phyloP scores from a whole-genome alignment of 2,113 vertebrate species.

The Lepus europaeus region DNA sequence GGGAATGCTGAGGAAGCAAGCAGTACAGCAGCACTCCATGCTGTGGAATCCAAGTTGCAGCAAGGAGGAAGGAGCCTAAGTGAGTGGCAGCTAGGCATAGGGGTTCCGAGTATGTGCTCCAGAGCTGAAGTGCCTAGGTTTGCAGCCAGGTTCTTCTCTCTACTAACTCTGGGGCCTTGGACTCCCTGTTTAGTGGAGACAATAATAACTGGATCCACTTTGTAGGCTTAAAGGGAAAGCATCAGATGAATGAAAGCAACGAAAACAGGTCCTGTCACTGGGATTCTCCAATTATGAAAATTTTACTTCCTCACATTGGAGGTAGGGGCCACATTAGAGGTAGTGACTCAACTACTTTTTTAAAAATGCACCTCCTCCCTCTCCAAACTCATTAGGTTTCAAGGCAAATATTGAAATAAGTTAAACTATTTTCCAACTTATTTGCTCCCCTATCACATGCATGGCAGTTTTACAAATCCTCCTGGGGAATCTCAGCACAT shows the following conservation, averaged over 20 bases:
- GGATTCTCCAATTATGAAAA: background rate
- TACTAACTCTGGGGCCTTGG: background rate
- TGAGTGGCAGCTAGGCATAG: background rate
- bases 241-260: background rate
- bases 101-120: background rate
- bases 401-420: slow-evolving; percentile 55
- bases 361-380: background rate
- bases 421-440: slow-evolving; percentile 17
- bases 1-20: background rate
- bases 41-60: background rate
- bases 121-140: background rate
- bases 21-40: background rate
- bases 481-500: background rate
- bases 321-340: too few species aligned
- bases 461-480: background rate
- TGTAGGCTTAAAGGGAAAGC: background rate
- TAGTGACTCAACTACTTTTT: background rate
- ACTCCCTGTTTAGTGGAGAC: background rate
- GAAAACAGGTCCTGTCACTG: background rate
- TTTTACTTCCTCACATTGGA: background rate
- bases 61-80: background rate
- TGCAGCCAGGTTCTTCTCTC: background rate
- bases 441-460: background rate
- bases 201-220: background rate
- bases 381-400: background rate